Conservation (phyloP, 1,140 invertebrate genomes). For the Musca domestica region DNA sequence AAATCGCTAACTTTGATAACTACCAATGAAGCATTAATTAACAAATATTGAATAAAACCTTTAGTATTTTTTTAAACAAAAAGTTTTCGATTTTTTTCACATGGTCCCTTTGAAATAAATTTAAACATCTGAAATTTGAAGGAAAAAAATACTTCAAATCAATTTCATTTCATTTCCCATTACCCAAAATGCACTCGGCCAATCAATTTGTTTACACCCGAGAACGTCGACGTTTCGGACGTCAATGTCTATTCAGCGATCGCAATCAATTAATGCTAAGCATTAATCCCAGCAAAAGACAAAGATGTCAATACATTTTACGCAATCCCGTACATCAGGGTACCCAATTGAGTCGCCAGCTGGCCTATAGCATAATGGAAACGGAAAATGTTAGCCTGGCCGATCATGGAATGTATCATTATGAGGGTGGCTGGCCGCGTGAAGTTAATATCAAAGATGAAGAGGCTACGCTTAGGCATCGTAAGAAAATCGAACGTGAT, state of each 20-base stretch:
- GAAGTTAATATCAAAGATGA: conserved; percentile 83
- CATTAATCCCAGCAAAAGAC: conserved; percentile 58
- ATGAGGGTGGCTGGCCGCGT: conserved; percentile 94
- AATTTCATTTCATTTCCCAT: neutral
- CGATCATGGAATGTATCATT: conserved; percentile 75
- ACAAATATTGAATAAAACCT: too few species aligned
- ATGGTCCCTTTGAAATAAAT: neutral
- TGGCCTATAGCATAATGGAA: conserved; percentile 64
- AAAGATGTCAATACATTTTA: conserved; percentile 65
- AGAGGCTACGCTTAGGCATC: conserved; percentile 78
- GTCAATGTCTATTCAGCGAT: conserved; percentile 71
- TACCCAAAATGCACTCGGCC: neutral
- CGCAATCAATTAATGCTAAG: conserved; percentile 71
- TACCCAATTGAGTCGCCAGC: conserved; percentile 63
- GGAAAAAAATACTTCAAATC: neutral
- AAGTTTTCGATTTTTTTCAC: neutral
- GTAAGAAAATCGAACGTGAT: conserved; percentile 93
- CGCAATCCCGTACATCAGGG: conserved; percentile 64
- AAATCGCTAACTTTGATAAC: too few species aligned
- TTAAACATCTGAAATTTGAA: neutral
- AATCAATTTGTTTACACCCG: conserved; percentile 51
- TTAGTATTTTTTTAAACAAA: too few species aligned
- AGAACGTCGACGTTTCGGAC: conserved; percentile 68
- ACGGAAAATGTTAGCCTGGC: conserved; percentile 54
- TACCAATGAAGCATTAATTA: too few species aligned